Base-by-base conservation (phyloP, 2,797 vertebrate species). In the Babyrousa celebensis region DNA sequence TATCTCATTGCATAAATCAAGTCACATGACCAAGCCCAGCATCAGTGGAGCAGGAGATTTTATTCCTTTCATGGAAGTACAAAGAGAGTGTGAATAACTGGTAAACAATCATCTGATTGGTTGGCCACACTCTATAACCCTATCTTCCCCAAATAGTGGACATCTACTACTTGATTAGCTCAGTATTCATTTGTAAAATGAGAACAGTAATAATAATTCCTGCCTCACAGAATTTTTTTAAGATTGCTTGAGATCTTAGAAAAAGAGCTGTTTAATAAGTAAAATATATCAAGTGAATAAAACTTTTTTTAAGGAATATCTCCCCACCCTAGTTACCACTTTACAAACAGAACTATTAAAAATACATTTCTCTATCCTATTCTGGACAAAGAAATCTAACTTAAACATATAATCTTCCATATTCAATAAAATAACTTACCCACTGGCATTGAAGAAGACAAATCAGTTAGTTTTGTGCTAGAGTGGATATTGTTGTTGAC, bases 251-350 rank as follows among this genome's bases (percentile, higher is more conserved):
- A 88, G n/a, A 82, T 67, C 65, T 85, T 70, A 56, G 29, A 58
- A 84, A 84, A 65, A 20, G 25, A 84, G 6, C 4, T 86, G 17
- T 77, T 65, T 54, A n/a, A 75, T 93, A 80, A 72, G 14, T 32
- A 78, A 95, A 83, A 29, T 11, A 29, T 8, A 54, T 4, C 18
- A 85, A 85, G 18, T 92, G 5, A 80, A 52, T 70, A 96, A 83
- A 83, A 70, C n/a, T 60, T 78, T 90, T 88, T 85, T 71, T 94
- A 91, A 93, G 43, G 36, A 94, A 70, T 78, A n/a, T 77, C 12
- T 75, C 18, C 48, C 48, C 32, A n/a, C 9, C 11, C 94, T 18
- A 63, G 21, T 93, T 27, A 84, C 6, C 36, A 88, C 48, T 72
- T 89, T 71, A 54, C 75, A 75, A 83, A 79, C 52, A 92, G 17